Evolutionary conservation across 2,888 invertebrate genomes (phyloP).

Genomic region (Adelognathus sp.): DNA sequence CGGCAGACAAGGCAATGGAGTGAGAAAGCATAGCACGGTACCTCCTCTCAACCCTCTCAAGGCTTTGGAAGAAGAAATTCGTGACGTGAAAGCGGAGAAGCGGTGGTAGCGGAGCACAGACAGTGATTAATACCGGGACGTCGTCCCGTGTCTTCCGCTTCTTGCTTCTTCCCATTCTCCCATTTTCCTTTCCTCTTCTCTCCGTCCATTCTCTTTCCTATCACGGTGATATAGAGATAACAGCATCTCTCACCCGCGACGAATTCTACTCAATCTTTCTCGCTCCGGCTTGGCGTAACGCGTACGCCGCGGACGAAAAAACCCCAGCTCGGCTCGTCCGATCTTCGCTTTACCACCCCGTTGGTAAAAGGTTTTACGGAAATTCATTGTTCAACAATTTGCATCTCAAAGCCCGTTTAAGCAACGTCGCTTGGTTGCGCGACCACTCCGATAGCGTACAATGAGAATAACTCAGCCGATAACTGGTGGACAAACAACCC

Average conservation of each 20-base stretch:
- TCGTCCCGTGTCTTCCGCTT: slow-evolving; percentile 75
- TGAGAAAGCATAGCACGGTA: slow-evolving; percentile 42
- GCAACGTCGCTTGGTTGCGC: slow-evolving; percentile 22
- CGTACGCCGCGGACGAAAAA: slow-evolving; percentile 3
- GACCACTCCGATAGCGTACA: neutral
- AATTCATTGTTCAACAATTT: slow-evolving; percentile 80
- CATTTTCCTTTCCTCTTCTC: slow-evolving; percentile 56
- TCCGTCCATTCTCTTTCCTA: slow-evolving; percentile 11
- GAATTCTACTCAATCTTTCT: slow-evolving; percentile 57
- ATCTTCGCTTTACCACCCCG: slow-evolving; percentile 69
- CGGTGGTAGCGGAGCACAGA: slow-evolving; percentile 65
- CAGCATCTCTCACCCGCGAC: slow-evolving; percentile 20
- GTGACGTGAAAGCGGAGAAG: slow-evolving; percentile 63
- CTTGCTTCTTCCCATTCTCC: slow-evolving; percentile 66
- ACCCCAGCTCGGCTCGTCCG: slow-evolving; percentile 57
- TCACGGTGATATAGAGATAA: neutral
- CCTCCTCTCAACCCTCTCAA: neutral
- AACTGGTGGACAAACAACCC: neutral
- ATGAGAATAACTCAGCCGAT: slow-evolving; percentile 18
- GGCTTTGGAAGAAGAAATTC: slow-evolving; percentile 65
- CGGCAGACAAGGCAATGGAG: slow-evolving; percentile 39
- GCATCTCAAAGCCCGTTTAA: slow-evolving; percentile 76
- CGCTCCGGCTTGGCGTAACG: slow-evolving; percentile 15
- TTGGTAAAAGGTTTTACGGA: slow-evolving; percentile 80
- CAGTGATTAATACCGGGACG: slow-evolving; percentile 80